A percentile compares a stretch with the other conserved stretches of the same genome.
These are phyloP conservation scores for Asteroscopus sphinx DNA, from an alignment of 2,888 invertebrate species.

Conservation along the genomic window DNA sequence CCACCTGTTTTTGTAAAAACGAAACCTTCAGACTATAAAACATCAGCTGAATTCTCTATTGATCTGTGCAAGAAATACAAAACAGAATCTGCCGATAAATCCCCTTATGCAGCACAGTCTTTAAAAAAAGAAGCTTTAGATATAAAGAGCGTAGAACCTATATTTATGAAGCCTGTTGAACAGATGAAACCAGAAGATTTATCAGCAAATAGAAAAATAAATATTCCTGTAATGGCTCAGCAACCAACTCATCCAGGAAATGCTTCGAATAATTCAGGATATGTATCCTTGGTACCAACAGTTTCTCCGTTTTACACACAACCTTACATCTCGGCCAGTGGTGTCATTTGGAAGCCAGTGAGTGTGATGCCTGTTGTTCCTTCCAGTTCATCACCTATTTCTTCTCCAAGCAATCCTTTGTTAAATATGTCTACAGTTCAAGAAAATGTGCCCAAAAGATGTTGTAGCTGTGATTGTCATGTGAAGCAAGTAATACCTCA, in stretches of 20 bases:
- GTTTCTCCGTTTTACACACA: constrained; percentile 59
- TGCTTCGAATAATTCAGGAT: constrained; percentile 41
- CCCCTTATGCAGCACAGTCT: neutral
- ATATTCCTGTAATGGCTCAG: constrained; percentile 12
- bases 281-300: constrained; percentile 62
- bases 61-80: constrained; percentile 34
- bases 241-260: constrained; percentile 19
- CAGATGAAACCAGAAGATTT: constrained; percentile 64
- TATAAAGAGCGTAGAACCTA: neutral
- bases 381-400: constrained; percentile 46
- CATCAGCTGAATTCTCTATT: constrained; percentile 29
- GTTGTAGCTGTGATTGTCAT: constrained; percentile 75
- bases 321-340: constrained; percentile 62
- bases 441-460: constrained; percentile 41
- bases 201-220: constrained; percentile 42
- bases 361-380: constrained; percentile 62
- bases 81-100: neutral
- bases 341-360: constrained; percentile 73
- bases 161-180: constrained; percentile 3
- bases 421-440: constrained; percentile 35
- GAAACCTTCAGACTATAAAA: constrained; percentile 7
- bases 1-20: constrained; percentile 14
- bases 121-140: constrained; percentile 9
- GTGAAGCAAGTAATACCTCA: constrained; percentile 32
- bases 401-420: constrained; percentile 42